Conservation (phyloP, 2,797 vertebrate species). For the Cossypha polioptera region DNA sequence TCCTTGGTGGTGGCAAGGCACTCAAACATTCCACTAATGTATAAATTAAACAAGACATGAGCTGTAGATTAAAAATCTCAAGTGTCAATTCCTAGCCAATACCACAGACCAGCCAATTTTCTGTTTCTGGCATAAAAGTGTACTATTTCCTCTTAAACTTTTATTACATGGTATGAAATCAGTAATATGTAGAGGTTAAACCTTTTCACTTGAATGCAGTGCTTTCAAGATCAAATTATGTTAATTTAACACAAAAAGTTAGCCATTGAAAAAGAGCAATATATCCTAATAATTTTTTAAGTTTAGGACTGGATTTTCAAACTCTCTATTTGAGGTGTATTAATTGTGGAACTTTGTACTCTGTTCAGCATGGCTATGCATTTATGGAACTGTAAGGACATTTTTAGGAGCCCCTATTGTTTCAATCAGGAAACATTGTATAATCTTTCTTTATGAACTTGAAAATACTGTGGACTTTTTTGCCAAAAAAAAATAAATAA, state of each 20-base stretch:
- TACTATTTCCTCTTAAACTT: constrained; percentile 44
- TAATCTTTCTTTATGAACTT: background rate
- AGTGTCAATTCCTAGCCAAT: constrained; percentile 15
- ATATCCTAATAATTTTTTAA: background rate
- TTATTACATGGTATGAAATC: constrained; percentile 29
- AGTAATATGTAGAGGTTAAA: constrained; percentile 23
- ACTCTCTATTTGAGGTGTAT: background rate
- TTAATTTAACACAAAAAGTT: constrained; percentile 30
- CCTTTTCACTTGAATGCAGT: constrained; percentile 12
- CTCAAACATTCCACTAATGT: constrained; percentile 30
- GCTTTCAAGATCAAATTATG: constrained; percentile 27
- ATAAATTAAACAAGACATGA: constrained; percentile 62
- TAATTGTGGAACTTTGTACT: background rate
- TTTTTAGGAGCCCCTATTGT: background rate
- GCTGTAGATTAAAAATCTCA: constrained; percentile 49
- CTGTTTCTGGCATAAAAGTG: constrained; percentile 15
- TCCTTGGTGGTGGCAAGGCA: constrained; percentile 31
- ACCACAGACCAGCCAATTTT: background rate
- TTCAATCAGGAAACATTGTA: background rate
- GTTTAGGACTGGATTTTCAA: background rate
- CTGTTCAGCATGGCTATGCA: background rate
- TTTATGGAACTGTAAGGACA: background rate
- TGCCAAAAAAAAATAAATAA: background rate
- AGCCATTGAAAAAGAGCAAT: background rate
- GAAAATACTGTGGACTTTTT: background rate